Base-by-base conservation (phyloP, 2,888 invertebrate genomes). In the Eupsilia transversa region DNA sequence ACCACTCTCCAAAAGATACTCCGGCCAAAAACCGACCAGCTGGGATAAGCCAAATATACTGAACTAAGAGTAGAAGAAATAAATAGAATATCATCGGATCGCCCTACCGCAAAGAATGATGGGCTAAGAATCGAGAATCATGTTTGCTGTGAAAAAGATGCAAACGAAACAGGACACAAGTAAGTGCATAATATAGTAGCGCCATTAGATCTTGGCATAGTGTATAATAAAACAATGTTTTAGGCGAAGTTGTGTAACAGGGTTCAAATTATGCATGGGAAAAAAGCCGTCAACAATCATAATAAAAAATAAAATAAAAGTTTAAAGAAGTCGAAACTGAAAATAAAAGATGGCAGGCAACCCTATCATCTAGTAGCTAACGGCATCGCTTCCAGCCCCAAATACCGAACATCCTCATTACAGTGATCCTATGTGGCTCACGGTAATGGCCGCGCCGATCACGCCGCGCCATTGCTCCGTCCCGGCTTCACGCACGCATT, bases 21-120 rank as follows among this genome's bases (percentile, higher is more conserved):
- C 20, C 12, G 6, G 20, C 7, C 30, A 33, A 46, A 20, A 33
- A 10, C 93, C 92, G 0, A 90, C 79, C 0, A 54, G 12, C 93
- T 94, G 88, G 3, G 2, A 20, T 57, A 33, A 20, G 7, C 27
- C 14, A 27, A 56, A 54, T 30, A 54, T 56, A 56, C 56, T 56
- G 5, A 54, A 54, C 14, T 54, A 27, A 2, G 7, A 27, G 2
- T 43, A 64, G 14, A 2, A 64, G 14, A 2, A 33, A 23, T 46
- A 49, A 33, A 65, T 33, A n/a, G 6, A 33, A 33, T 65, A 52
- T n/a, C 52, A 49, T n/a, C 3, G n/a, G n/a, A 10, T 33, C n/a
- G 23, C 12, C 0, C 9, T 23, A 14, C 7, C 14, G 30, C 5
- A 46, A 64, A 23, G 0, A 30, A 64, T 14, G 23, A 65, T 33